phyloP scores from a whole-genome alignment of 2,888 invertebrate genomes.

The Apoderus coryli region DNA sequence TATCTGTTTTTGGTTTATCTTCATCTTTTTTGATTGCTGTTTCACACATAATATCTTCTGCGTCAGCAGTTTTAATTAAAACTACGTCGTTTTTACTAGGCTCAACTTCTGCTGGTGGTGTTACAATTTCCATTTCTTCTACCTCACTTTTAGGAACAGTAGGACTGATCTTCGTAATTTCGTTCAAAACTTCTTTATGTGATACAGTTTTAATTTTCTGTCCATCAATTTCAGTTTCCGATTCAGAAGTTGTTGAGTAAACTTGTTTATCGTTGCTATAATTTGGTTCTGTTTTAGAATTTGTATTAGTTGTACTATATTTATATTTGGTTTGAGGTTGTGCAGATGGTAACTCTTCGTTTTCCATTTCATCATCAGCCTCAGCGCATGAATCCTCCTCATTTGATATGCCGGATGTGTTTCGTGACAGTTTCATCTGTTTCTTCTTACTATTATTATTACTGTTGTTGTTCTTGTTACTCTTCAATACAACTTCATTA shows the following conservation, averaged over 20 bases:
- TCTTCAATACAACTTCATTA: no score
- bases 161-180: no score
- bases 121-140: no score
- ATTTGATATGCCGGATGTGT: conserved; percentile 32
- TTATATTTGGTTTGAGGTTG: conserved; percentile 35
- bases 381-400: conserved; percentile 50
- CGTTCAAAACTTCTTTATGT: conserved; percentile 29
- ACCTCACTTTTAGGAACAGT: conserved; percentile 4
- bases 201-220: conserved; percentile 33
- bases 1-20: no score
- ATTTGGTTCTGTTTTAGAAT: conserved; percentile 15
- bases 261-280: conserved; percentile 16
- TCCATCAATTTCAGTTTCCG: conserved; percentile 34
- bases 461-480: no score
- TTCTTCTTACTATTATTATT: no score
- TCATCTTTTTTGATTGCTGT: no score
- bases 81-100: no score
- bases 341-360: conserved; percentile 41
- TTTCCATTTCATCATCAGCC: conserved; percentile 53
- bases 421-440: conserved; percentile 23
- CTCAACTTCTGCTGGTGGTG: no score
- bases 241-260: conserved; percentile 31
- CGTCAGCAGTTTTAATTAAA: no score
- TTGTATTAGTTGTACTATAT: conserved; percentile 21
- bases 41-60: no score